Evolutionary conservation across 2,113 vertebrate genomes (phyloP).

Genomic region (Zeus faber): DNA sequence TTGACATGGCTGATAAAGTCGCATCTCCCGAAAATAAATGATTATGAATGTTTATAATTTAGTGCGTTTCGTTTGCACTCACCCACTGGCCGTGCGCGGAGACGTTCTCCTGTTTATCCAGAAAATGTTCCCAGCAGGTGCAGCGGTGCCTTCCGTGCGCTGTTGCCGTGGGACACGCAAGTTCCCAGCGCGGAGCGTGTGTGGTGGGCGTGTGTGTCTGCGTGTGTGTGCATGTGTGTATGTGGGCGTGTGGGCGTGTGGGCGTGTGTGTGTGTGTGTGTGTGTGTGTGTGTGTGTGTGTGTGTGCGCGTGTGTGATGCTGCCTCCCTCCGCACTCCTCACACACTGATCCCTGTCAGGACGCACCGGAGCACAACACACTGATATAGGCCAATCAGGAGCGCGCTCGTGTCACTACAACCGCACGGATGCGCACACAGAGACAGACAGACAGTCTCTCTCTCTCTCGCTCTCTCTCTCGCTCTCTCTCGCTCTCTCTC

Average conservation of each 20-base stretch:
- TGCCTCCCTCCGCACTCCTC: constrained; percentile 47
- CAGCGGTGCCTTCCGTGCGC: constrained; percentile 21
- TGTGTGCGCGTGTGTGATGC: too few species aligned
- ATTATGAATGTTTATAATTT: too few species aligned
- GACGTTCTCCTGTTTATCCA: background rate
- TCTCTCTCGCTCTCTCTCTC: background rate
- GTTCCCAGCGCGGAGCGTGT: constrained; percentile 38
- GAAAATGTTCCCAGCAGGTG: constrained; percentile 43
- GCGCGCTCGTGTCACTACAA: background rate
- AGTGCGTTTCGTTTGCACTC: constrained; percentile 36
- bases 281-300: too few species aligned
- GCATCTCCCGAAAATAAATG: too few species aligned
- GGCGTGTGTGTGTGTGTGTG: too few species aligned
- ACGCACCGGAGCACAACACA: constrained; percentile 60
- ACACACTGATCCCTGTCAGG: constrained; percentile 61
- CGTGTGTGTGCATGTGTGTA: too few species aligned
- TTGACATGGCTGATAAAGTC: too few species aligned
- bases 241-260: too few species aligned
- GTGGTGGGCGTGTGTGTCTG: too few species aligned
- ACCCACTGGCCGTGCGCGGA: constrained; percentile 48
- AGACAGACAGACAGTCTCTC: too few species aligned
- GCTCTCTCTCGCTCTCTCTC: background rate
- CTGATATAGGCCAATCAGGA: too few species aligned
- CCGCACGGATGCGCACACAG: background rate
- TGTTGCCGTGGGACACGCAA: constrained; percentile 19